Percentiles rank a stretch among this genome's conserved stretches.
These are phyloP conservation scores for Diarsia dahlii DNA, from an alignment of 2,888 invertebrate genomes.

Conservation along the genomic window DNA sequence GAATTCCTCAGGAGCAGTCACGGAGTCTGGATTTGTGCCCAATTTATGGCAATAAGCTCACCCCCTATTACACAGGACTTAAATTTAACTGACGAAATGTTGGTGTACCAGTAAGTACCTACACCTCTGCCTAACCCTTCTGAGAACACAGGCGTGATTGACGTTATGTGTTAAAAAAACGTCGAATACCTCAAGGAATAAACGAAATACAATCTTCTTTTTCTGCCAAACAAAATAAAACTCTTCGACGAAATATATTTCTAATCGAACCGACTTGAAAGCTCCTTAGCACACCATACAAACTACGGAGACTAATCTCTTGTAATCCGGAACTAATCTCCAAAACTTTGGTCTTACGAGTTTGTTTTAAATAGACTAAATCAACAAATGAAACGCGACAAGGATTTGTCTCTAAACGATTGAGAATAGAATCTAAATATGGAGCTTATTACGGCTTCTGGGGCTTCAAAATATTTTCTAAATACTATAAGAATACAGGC, in stretches of 20 bases:
- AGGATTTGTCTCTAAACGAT: slow-evolving; percentile 56
- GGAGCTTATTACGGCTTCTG: slow-evolving; percentile 32
- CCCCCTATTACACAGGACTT: too few species aligned
- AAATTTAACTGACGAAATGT: too few species aligned
- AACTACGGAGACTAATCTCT: slow-evolving; percentile 39
- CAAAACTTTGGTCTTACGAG: slow-evolving; percentile 28
- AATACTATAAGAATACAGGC: slow-evolving; percentile 12
- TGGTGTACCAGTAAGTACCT: too few species aligned
- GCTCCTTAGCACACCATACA: slow-evolving; percentile 23
- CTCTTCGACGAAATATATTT: slow-evolving; percentile 23
- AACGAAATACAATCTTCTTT: background rate
- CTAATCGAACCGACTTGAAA: slow-evolving; percentile 24
- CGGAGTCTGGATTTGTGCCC: too few species aligned
- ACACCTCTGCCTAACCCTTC: too few species aligned
- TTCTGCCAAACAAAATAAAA: slow-evolving; percentile 38
- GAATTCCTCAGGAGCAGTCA: too few species aligned
- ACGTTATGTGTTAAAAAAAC: too few species aligned
- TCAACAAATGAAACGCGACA: slow-evolving; percentile 60
- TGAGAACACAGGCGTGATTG: too few species aligned
- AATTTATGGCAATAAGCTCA: too few species aligned
- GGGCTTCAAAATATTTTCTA: slow-evolving; percentile 26
- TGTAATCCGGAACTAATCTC: slow-evolving; percentile 54
- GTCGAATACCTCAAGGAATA: background rate
- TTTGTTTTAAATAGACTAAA: slow-evolving; percentile 67
- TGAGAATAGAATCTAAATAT: slow-evolving; percentile 56